A percentile compares a stretch with the other conserved stretches of the same genome.
Evolutionary conservation across 2,113 vertebrate species (phyloP).

Genomic region (Equus quagga): DNA sequence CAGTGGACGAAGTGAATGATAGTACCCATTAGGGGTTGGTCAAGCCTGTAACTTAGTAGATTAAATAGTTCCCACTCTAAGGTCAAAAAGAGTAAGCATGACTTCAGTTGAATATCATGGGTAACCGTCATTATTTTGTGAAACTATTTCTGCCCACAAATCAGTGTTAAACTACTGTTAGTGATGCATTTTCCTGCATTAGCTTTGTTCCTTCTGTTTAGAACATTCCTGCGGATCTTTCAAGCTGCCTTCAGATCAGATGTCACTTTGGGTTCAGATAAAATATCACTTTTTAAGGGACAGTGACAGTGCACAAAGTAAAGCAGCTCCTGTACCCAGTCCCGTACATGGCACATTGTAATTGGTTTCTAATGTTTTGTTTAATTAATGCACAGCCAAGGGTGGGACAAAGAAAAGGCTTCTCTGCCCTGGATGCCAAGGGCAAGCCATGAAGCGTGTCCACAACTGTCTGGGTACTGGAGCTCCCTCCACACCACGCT

Average conservation of each 20-base stretch:
- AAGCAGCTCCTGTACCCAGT: neutral
- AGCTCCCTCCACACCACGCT: rapidly evolving
- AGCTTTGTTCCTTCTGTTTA: neutral
- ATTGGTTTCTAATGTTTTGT: neutral
- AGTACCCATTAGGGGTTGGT: neutral
- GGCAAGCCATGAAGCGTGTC: neutral
- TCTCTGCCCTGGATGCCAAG: neutral
- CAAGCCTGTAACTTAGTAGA: neutral
- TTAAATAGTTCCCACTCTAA: neutral
- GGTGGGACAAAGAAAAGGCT: neutral
- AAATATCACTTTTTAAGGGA: neutral
- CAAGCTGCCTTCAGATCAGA: neutral
- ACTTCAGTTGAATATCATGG: neutral
- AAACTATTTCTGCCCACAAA: neutral
- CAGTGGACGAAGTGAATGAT: neutral
- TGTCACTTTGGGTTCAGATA: neutral
- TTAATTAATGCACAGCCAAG: neutral
- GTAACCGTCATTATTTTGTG: neutral
- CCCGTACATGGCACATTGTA: rapidly evolving
- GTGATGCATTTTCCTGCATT: neutral
- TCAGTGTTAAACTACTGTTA: neutral
- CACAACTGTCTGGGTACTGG: neutral
- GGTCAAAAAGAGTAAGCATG: neutral
- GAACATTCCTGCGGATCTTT: neutral
- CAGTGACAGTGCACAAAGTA: neutral